A percentile compares a stretch with the other conserved stretches of the same genome.
These are phyloP conservation scores for Chiloscyllium plagiosum DNA, from an alignment of 2,113 vertebrate genomes.

Conservation along the genomic window DNA sequence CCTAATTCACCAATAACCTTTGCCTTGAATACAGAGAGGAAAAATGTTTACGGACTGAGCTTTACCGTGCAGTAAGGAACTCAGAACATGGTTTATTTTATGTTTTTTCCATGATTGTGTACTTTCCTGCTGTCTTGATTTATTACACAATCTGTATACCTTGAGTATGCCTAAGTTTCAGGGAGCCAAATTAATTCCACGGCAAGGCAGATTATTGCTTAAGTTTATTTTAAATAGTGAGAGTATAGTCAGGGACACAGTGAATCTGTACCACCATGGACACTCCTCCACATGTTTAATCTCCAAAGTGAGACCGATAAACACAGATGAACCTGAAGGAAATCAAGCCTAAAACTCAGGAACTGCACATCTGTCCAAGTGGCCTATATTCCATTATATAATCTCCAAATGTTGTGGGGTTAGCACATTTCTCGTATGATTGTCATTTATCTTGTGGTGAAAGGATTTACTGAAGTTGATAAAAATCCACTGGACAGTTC, in stretches of 20 bases:
- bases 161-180: not conserved
- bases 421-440: not conserved
- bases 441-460: not conserved
- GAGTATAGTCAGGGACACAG: not conserved
- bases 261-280: not conserved
- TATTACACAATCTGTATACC: not conserved
- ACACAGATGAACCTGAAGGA: not conserved
- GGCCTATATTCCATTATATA: not conserved
- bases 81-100: not conserved
- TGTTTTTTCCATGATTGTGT: not conserved
- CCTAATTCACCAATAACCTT: not conserved
- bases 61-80: not conserved
- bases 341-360: not conserved
- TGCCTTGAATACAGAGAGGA: not conserved
- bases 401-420: not conserved
- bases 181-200: not conserved
- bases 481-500: not conserved
- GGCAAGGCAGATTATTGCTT: not conserved
- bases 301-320: not conserved
- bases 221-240: not conserved
- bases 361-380: not conserved
- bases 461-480: not conserved
- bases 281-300: not conserved
- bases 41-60: not conserved
- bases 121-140: not conserved